Evolutionary conservation across 2,113 vertebrate species (phyloP), one percentile per base, ranked within the genome.

Genomic region (Rattus rattus): DNA sequence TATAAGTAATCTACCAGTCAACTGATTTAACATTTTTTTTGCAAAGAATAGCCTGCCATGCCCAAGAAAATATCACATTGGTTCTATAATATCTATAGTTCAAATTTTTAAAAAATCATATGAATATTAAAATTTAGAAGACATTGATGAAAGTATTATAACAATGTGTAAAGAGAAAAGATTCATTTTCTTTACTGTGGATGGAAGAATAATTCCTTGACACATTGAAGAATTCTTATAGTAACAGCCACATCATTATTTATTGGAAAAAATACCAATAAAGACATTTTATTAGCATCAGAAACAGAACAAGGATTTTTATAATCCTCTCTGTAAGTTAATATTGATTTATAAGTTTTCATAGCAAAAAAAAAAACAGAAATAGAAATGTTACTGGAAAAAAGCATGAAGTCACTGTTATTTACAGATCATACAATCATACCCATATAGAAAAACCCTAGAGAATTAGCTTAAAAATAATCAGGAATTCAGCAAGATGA

Each of bases 401-500:
- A 84, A 63, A 65, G 16, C 88, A 96, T 47, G 63, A 83, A 96
- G 72, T 72, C 88, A 84, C 63, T 49, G 61, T 88, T 92, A 86
- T 89, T 94, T 72, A 13, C 39, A 92, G 47, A 77, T 73, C 30
- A 59, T 88, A 88, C 36, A 5, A 89, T 91, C 30, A 89, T 39
- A 56, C 30, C 61, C 10, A 83, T 56, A 47, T 65, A 92, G 80
- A 93, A 95, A 72, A 92, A 88, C 72, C 22, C 54, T 63, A 73
- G 91, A 89, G 65, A 91, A 84, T 76, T 56, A 83, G 77, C 77
- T 92, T 47, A 81, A 88, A 96, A 73, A 90, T 92, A 93, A 96
- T 96, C 94, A 90, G 77, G 67, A 76, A 61, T 69, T 94, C 13
- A 69, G 73, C 72, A 96, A 97, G 87, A 96, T 92, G 73, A 97